A percentile compares a stretch with the other conserved stretches of the same genome.
phyloP scores from a whole-genome alignment of 2,113 vertebrate genomes.

The Hirundichthys speculiger region DNA sequence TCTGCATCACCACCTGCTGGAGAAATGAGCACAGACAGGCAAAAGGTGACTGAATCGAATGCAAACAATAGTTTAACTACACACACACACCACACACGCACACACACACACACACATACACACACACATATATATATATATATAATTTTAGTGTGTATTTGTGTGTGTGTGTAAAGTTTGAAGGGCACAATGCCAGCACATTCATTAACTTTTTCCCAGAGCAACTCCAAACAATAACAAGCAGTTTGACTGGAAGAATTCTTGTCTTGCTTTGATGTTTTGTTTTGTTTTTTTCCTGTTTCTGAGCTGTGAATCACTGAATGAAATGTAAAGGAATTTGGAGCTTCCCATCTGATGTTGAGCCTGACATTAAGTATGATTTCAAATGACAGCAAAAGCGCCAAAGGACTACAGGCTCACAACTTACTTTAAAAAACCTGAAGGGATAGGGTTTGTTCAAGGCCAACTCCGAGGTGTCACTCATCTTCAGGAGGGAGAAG shows the following conservation, averaged over 20 bases:
- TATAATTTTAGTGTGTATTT: no score
- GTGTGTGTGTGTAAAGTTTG: constrained; percentile 30
- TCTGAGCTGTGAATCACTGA: constrained; percentile 35
- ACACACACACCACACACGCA: no score
- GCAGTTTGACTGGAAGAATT: constrained; percentile 43
- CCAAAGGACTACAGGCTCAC: constrained; percentile 53
- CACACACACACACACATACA: no score
- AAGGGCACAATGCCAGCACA: constrained; percentile 41
- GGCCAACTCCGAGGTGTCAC: constrained; percentile 74
- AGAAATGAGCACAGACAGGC: neutral
- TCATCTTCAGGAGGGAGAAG: constrained; percentile 61
- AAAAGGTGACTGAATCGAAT: neutral
- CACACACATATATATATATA: no score
- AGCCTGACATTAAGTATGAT: constrained; percentile 72
- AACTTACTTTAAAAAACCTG: constrained; percentile 60
- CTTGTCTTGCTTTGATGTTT: constrained; percentile 60
- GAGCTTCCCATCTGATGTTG: constrained; percentile 45
- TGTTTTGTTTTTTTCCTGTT: constrained; percentile 33
- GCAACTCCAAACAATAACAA: constrained; percentile 60
- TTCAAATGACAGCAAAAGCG: constrained; percentile 68
- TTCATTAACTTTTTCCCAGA: constrained; percentile 52
- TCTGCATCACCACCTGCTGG: constrained; percentile 63
- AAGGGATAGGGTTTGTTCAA: constrained; percentile 71
- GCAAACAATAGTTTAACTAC: no score
- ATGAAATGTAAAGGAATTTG: constrained; percentile 48